Evolutionary conservation across 2,113 vertebrate genomes (phyloP).

Genomic region (Stegostoma tigrinum): DNA sequence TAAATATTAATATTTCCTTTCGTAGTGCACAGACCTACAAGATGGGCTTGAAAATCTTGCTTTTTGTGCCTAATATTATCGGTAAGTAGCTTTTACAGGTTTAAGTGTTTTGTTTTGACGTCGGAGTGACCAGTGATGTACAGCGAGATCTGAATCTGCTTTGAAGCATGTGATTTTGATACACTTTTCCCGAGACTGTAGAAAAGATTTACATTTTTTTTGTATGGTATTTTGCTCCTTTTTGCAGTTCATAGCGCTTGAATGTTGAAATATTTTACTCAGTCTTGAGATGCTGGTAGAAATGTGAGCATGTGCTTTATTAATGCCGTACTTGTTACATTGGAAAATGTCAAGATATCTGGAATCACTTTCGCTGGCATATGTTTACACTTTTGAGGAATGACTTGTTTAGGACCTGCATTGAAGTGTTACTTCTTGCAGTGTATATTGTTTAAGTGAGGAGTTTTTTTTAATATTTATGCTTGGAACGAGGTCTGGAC

Average conservation of each 20-base stretch:
- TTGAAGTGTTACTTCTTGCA: not conserved
- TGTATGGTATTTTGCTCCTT: not conserved
- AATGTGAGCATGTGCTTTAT: not conserved
- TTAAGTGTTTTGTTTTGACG: not conserved
- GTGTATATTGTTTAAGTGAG: not conserved
- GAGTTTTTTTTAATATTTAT: no score
- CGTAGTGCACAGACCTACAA: not conserved
- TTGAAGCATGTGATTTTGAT: not conserved
- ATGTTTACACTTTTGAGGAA: not conserved
- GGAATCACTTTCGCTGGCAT: no score
- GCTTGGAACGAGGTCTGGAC: no score
- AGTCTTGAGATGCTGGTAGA: not conserved
- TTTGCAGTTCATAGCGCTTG: not conserved
- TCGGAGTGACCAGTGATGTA: not conserved
- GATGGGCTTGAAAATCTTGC: conserved; percentile 45
- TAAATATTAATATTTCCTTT: not conserved
- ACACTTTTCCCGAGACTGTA: not conserved
- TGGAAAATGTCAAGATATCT: not conserved
- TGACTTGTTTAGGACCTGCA: not conserved
- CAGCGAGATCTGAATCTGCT: not conserved
- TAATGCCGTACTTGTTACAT: not conserved
- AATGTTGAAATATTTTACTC: no score
- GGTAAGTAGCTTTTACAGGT: conserved; percentile 42
- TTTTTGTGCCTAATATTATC: conserved; percentile 49
- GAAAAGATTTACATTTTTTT: not conserved